A percentile compares a stretch with the other conserved stretches of the same genome.
Conservation (phyloP, 2,797 vertebrate genomes). For the Oreochromis mossambicus region DNA sequence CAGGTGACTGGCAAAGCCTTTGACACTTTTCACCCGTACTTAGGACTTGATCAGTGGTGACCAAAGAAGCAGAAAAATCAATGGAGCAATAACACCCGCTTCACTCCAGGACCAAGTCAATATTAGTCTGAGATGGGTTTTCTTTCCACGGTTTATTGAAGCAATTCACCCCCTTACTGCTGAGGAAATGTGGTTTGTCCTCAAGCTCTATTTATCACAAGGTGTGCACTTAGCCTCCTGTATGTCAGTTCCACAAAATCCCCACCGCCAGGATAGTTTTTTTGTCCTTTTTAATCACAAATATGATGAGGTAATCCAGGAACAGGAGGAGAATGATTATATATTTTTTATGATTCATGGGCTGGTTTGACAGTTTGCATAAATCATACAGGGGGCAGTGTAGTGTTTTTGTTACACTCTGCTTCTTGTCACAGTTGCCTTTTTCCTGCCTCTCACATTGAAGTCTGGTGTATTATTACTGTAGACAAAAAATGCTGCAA, state of each 20-base stretch:
- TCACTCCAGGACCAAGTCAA: slow-evolving; percentile 52
- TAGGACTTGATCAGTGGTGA: slow-evolving; percentile 19
- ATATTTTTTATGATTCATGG: not conserved
- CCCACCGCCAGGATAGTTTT: not conserved
- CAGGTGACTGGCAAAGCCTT: not conserved
- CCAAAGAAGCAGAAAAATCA: slow-evolving; percentile 41
- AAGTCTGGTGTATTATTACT: not conserved
- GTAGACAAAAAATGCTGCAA: slow-evolving; percentile 13
- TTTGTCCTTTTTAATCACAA: not conserved
- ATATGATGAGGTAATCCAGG: not conserved
- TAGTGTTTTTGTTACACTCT: not conserved
- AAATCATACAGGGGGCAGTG: not conserved
- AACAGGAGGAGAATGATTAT: not conserved
- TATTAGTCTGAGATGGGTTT: slow-evolving; percentile 36
- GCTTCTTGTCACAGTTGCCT: not conserved
- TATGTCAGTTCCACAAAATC: not conserved
- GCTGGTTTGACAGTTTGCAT: not conserved
- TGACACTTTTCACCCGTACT: not conserved
- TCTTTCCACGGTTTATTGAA: slow-evolving; percentile 47
- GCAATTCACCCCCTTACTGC: slow-evolving; percentile 22
- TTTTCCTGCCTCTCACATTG: not conserved
- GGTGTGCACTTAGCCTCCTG: not conserved
- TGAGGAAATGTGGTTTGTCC: slow-evolving; percentile 39
- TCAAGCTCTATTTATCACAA: slow-evolving; percentile 18
- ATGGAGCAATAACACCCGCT: slow-evolving; percentile 45